A percentile compares a stretch with the other conserved stretches of the same genome.
Evolutionary conservation across 2,888 invertebrate genomes (phyloP).

Genomic region (Cylloceria caligata): DNA sequence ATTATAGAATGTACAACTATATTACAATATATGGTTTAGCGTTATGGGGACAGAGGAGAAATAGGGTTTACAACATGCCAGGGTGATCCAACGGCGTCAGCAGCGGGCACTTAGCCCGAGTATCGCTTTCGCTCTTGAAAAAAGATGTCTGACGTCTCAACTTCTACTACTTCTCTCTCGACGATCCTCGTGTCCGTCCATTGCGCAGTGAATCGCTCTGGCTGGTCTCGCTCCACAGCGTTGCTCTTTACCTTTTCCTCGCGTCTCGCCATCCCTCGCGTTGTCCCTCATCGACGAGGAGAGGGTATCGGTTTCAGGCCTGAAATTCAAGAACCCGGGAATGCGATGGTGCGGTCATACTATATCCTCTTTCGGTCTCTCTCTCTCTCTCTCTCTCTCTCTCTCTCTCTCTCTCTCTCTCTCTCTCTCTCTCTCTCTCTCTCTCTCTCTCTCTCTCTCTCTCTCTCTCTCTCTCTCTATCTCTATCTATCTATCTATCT

Average conservation of each 20-base stretch:
- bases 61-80: conserved; percentile 35
- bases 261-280: conserved; percentile 50
- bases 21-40: conserved; percentile 30
- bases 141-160: conserved; percentile 75
- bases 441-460: conserved; percentile 28
- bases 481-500: conserved; percentile 1
- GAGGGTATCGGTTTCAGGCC: conserved; percentile 78
- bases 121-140: conserved; percentile 79
- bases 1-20: conserved; percentile 45
- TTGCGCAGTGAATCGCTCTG: conserved; percentile 31
- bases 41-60: conserved; percentile 56
- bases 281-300: conserved; percentile 67
- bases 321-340: conserved; percentile 78
- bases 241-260: conserved; percentile 60
- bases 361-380: conserved; percentile 34
- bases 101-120: conserved; percentile 78
- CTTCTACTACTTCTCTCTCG: conserved; percentile 70
- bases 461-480: conserved; percentile 27
- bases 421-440: conserved; percentile 9
- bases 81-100: conserved; percentile 60
- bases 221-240: conserved; percentile 49
- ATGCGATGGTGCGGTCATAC: conserved; percentile 68
- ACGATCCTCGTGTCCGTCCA: conserved; percentile 48
- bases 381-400: conserved; percentile 20
- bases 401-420: conserved; percentile 27